These are phyloP conservation scores for Tapirus indicus DNA, from an alignment of 2,797 vertebrate species.

Conservation along the genomic window DNA sequence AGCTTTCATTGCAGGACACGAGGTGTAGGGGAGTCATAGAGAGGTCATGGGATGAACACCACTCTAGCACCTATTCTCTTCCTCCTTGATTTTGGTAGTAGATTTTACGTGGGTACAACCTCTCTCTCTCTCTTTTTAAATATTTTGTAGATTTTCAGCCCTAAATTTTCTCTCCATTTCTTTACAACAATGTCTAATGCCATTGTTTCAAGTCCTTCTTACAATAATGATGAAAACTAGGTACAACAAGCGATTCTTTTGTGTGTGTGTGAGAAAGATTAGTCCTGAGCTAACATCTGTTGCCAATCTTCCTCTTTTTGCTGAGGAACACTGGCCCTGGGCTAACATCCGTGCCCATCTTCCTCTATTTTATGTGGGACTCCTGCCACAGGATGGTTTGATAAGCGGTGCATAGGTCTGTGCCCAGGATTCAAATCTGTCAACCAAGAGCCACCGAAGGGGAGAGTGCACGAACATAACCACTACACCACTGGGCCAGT, in stretches of 20 bases:
- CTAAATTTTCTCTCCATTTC: neutral
- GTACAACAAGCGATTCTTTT: neutral
- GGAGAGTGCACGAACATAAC: too few species aligned
- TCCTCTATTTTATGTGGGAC: too few species aligned
- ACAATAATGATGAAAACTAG: neutral
- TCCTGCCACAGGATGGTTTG: too few species aligned
- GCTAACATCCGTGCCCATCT: too few species aligned
- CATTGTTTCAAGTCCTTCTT: neutral
- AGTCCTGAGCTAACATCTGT: too few species aligned
- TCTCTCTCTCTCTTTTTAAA: neutral
- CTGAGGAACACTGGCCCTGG: too few species aligned
- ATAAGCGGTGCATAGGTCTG: too few species aligned
- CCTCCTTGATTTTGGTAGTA: neutral
- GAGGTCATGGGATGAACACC: fast-evolving
- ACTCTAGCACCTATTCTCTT: neutral
- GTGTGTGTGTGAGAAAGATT: too few species aligned
- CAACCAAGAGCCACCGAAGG: too few species aligned
- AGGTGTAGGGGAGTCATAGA: neutral
- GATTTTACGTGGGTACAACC: neutral
- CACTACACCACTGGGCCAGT: too few species aligned
- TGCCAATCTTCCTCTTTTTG: too few species aligned
- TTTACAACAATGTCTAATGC: neutral
- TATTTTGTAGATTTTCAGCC: neutral
- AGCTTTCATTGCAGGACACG: neutral
- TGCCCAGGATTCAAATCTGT: too few species aligned